Percentiles rank a stretch among this genome's conserved stretches.
Conservation (phyloP, 1,140 invertebrate species). For the Drosophila nebulosa region DNA sequence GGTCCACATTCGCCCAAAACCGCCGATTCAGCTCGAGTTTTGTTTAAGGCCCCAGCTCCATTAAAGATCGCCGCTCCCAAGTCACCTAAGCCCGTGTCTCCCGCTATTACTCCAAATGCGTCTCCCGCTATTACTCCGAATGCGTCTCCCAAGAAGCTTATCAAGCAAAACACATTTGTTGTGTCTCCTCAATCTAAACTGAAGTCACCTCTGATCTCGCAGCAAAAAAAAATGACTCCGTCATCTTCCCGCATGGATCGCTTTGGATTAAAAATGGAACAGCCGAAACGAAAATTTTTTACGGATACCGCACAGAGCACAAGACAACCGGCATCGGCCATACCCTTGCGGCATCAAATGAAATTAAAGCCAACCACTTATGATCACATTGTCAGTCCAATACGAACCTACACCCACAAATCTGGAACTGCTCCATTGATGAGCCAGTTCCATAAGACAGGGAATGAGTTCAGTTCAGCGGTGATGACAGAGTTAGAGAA, state of each 20-base stretch:
- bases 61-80: background rate
- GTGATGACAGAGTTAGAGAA: constrained; percentile 53
- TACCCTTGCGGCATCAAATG: constrained; percentile 36
- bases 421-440: constrained; percentile 69
- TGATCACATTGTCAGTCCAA: constrained; percentile 79
- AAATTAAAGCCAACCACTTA: constrained; percentile 47
- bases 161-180: constrained; percentile 57
- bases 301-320: background rate
- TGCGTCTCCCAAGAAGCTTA: background rate
- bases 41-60: background rate
- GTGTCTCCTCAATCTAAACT: constrained; percentile 27
- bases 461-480: constrained; percentile 32
- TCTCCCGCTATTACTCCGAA: background rate
- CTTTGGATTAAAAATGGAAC: constrained; percentile 36
- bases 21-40: background rate
- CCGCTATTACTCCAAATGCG: background rate
- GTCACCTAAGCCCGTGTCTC: background rate
- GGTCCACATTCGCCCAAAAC: background rate
- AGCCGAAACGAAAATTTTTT: constrained; percentile 48
- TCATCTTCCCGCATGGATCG: constrained; percentile 16
- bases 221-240: no score
- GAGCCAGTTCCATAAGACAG: constrained; percentile 46
- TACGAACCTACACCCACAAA: constrained; percentile 80
- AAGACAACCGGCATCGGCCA: constrained; percentile 17
- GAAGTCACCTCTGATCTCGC: background rate